These are phyloP conservation scores for Lucifuga dentata DNA, from an alignment of 2,113 vertebrate species.

Conservation along the genomic window DNA sequence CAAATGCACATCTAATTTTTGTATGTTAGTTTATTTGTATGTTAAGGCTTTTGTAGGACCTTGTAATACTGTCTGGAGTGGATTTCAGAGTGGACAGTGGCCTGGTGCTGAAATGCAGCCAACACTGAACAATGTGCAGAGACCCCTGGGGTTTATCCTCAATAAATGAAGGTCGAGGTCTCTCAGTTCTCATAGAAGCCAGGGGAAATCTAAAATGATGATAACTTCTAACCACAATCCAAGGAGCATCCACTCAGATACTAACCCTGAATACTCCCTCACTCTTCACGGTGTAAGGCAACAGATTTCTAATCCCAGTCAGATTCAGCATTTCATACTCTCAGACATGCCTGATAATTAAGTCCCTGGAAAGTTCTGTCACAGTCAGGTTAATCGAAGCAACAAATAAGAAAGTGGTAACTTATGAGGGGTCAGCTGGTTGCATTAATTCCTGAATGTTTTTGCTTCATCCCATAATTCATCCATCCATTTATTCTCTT, in stretches of 20 bases:
- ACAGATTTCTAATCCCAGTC: background rate
- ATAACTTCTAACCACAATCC: background rate
- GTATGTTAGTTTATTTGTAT: background rate
- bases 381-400: slow-evolving; percentile 19
- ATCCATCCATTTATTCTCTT: background rate
- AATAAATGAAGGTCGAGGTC: background rate
- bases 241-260: background rate
- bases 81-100: slow-evolving; percentile 17
- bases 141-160: background rate
- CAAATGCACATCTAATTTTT: too few relatives aligned
- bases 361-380: slow-evolving; percentile 21
- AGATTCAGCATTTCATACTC: slow-evolving; percentile 7
- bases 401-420: too few relatives aligned
- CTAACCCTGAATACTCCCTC: slow-evolving; percentile 12
- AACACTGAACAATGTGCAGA: background rate
- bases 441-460: background rate
- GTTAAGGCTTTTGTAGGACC: background rate
- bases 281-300: background rate
- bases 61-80: background rate
- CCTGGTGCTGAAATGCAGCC: slow-evolving; percentile 31
- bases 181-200: background rate
- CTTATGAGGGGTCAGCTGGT: slow-evolving; percentile 39
- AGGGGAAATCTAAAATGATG: background rate
- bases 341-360: slow-evolving; percentile 27
- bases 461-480: background rate